phyloP scores from a whole-genome alignment of 2,113 vertebrate genomes.

The Plecturocebus donacophilus region DNA sequence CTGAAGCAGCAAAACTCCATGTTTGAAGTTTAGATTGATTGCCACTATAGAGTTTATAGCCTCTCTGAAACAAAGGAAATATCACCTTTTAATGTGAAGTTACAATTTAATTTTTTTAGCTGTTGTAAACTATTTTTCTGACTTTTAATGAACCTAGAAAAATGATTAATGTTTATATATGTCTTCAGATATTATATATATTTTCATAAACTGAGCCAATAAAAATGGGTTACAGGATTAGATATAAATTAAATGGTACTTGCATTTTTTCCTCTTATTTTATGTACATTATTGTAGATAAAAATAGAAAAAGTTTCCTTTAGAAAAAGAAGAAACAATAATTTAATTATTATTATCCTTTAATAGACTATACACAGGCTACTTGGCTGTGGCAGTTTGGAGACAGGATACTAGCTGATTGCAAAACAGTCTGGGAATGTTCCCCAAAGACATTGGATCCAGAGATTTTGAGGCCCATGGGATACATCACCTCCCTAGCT shows the following conservation, averaged over 20 bases:
- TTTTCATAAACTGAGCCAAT: background rate
- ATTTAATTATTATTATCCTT: background rate
- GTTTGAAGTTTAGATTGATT: slow-evolving; percentile 78
- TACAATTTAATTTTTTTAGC: slow-evolving; percentile 72
- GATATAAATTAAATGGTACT: background rate
- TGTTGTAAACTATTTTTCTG: slow-evolving; percentile 40
- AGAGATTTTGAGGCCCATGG: background rate
- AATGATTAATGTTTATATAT: background rate
- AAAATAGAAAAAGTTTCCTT: background rate
- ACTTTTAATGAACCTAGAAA: slow-evolving; percentile 19
- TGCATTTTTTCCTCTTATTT: background rate
- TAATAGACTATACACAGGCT: background rate
- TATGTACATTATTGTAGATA: slow-evolving; percentile 4
- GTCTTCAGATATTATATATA: background rate
- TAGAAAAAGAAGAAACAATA: background rate
- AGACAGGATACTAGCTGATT: background rate
- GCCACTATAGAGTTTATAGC: slow-evolving; percentile 59
- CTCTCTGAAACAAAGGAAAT: slow-evolving; percentile 75
- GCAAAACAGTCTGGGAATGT: background rate
- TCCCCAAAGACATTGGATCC: background rate
- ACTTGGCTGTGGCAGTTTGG: background rate
- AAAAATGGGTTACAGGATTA: background rate
- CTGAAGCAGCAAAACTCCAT: slow-evolving; percentile 76
- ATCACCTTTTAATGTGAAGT: slow-evolving; percentile 71
- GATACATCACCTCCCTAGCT: no score